Evolutionary conservation across 2,888 invertebrate species (phyloP).

Genomic region (Pristionchus maxplancki): DNA sequence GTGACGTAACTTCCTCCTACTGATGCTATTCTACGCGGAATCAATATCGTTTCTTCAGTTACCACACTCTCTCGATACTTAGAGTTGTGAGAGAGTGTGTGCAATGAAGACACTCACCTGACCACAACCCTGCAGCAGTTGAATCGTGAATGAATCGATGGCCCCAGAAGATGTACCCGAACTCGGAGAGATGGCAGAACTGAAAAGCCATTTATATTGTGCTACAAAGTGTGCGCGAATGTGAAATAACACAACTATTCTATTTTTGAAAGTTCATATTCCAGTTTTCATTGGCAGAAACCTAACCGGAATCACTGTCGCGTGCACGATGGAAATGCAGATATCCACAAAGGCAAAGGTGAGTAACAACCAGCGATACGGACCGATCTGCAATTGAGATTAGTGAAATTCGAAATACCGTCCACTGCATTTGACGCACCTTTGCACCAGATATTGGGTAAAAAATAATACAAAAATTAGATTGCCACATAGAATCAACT

Average conservation of each 20-base stretch:
- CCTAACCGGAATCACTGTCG: not conserved
- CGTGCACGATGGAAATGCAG: not conserved
- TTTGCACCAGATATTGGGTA: too few species aligned
- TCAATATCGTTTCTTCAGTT: too few species aligned
- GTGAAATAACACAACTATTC: not conserved
- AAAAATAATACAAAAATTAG: too few species aligned
- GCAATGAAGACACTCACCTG: not conserved
- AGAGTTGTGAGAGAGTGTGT: too few species aligned
- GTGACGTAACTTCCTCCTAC: too few species aligned
- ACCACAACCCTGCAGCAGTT: not conserved
- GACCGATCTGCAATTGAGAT: not conserved
- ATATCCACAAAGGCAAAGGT: not conserved
- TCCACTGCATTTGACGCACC: too few species aligned
- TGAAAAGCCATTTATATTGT: not conserved
- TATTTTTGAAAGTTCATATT: not conserved
- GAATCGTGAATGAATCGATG: not conserved
- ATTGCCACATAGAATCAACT: too few species aligned
- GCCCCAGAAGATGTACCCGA: conserved; percentile 18
- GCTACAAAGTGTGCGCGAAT: not conserved
- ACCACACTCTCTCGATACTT: too few species aligned
- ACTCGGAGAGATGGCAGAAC: not conserved
- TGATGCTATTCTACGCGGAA: too few species aligned
- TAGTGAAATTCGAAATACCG: too few species aligned
- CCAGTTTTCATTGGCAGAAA: too few species aligned
- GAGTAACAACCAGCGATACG: not conserved